phyloP scores from a whole-genome alignment of 2,113 vertebrate species.

The Nestor notabilis region DNA sequence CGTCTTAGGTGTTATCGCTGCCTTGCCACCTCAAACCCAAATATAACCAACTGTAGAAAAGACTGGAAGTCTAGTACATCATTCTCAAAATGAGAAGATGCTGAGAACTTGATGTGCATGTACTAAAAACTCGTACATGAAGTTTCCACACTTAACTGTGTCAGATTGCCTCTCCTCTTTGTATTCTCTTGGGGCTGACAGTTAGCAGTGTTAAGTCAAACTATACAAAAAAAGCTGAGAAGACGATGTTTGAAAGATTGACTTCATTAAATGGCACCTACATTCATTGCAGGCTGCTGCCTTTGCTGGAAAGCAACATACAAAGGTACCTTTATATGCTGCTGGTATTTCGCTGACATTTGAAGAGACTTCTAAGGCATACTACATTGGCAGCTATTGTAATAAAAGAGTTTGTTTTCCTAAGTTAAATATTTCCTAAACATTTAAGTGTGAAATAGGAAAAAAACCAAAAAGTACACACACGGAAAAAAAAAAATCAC shows the following conservation, averaged over 20 bases:
- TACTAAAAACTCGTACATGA: neutral
- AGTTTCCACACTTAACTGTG: neutral
- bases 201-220: neutral
- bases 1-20: neutral
- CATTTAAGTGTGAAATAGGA: neutral
- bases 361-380: neutral
- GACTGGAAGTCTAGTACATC: neutral
- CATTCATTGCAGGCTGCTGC: neutral
- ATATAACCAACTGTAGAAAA: neutral
- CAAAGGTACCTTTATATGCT: neutral
- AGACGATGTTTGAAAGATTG: neutral
- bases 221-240: neutral
- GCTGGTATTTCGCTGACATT: neutral
- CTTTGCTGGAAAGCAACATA: neutral
- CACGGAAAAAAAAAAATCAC: neutral
- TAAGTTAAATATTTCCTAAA: neutral
- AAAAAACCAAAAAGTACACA: neutral
- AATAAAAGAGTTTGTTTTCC: neutral
- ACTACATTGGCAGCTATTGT: neutral
- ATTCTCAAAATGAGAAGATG: neutral
- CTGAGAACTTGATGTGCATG: neutral
- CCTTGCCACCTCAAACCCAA: neutral
- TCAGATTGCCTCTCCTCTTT: neutral
- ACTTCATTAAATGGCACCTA: constrained; percentile 12
- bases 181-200: neutral